Percentiles rank a stretch among this genome's conserved stretches.
Evolutionary conservation across 2,113 vertebrate species (phyloP).

Genomic region (Girardinichthys multiradiatus): DNA sequence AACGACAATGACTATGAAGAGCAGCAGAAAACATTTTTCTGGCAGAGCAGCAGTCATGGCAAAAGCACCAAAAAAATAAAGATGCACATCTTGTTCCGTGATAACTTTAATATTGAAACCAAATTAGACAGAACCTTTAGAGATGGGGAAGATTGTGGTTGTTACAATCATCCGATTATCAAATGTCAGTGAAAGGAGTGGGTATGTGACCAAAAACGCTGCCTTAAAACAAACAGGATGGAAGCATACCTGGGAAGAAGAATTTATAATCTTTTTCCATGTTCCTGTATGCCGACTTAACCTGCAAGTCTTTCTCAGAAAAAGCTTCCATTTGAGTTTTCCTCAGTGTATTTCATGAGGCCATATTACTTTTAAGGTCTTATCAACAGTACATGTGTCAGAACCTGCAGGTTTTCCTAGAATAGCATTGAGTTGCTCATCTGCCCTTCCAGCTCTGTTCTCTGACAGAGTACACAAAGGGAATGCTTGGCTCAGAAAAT

Average conservation of each 20-base stretch:
- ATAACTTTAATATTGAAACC: not conserved
- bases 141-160: constrained; percentile 10
- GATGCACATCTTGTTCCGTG: no score
- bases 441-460: constrained; percentile 3
- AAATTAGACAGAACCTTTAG: constrained; percentile 10
- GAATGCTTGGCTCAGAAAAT: constrained; percentile 56
- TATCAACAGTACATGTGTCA: constrained; percentile 6
- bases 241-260: constrained; percentile 4
- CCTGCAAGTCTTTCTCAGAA: constrained; percentile 2
- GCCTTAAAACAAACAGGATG: constrained; percentile 2
- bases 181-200: not conserved
- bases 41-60: not conserved
- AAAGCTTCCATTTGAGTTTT: no score
- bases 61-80: not conserved
- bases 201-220: constrained; percentile 20
- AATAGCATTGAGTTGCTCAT: constrained; percentile 30
- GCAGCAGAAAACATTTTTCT: not conserved
- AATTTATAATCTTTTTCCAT: constrained; percentile 20
- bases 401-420: constrained; percentile 35
- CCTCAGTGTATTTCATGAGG: no score
- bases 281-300: constrained; percentile 5
- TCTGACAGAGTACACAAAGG: constrained; percentile 42
- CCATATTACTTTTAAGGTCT: not conserved
- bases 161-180: constrained; percentile 34
- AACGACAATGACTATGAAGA: not conserved